Conservation (phyloP, 2,797 vertebrate genomes). For the Triplophysa yarkandensis region DNA sequence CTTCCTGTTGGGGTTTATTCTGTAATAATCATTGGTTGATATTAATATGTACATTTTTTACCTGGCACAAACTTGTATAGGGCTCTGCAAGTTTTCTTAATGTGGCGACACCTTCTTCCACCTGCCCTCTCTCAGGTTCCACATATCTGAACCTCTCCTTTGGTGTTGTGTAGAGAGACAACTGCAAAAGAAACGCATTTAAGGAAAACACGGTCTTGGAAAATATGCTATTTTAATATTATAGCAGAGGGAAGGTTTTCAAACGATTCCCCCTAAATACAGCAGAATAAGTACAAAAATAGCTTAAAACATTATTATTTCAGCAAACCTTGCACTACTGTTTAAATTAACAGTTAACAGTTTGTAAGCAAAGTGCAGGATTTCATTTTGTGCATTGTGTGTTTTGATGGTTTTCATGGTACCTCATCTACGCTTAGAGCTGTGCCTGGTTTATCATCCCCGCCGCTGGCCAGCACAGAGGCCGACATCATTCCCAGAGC, state of each 20-base stretch:
- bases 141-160: constrained; percentile 39
- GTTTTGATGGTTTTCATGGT: constrained; percentile 2
- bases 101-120: constrained; percentile 69
- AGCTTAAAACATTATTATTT: too few relatives aligned
- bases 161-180: constrained; percentile 72
- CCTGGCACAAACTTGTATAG: constrained; percentile 65
- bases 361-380: too few relatives aligned
- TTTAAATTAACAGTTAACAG: too few relatives aligned
- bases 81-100: constrained; percentile 67
- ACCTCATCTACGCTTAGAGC: constrained; percentile 78
- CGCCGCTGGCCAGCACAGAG: constrained; percentile 75
- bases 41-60: constrained; percentile 24
- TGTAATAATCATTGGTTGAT: neutral
- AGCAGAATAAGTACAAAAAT: too few relatives aligned
- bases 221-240: too few relatives aligned
- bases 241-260: too few relatives aligned
- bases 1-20: neutral
- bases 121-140: constrained; percentile 62
- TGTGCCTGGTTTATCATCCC: constrained; percentile 64
- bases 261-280: too few relatives aligned
- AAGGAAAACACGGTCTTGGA: too few relatives aligned
- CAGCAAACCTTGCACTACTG: too few relatives aligned
- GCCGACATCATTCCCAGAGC: constrained; percentile 72
- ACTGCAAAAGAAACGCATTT: constrained; percentile 38
- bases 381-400: neutral